Evolutionary conservation across 2,797 vertebrate genomes (phyloP).

Genomic region (Syngnathus acus): DNA sequence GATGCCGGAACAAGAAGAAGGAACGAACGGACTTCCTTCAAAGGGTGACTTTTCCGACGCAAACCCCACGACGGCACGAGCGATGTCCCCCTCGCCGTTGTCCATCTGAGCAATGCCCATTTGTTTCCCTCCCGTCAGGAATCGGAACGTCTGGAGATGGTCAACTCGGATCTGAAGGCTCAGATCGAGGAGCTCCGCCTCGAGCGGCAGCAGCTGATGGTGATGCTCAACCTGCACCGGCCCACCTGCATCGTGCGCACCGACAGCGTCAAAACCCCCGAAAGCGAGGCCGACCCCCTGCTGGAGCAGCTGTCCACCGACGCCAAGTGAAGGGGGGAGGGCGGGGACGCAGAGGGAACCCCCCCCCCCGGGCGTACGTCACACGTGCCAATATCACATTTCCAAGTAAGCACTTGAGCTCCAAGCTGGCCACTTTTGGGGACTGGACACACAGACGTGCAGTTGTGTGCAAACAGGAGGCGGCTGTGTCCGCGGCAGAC

Average conservation of each 20-base stretch:
- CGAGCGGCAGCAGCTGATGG: constrained; percentile 89
- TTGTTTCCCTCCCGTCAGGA: constrained; percentile 65
- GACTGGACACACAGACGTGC: too few species aligned
- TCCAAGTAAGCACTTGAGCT: constrained; percentile 60
- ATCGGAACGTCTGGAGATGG: constrained; percentile 88
- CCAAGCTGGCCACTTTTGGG: constrained; percentile 43
- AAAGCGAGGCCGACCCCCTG: constrained; percentile 78
- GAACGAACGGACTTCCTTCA: constrained; percentile 95
- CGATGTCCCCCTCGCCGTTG: too few species aligned
- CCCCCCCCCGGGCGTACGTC: background rate
- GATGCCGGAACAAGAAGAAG: constrained; percentile 97
- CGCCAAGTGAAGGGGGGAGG: constrained; percentile 47
- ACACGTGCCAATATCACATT: constrained; percentile 12
- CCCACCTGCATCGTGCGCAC: constrained; percentile 94
- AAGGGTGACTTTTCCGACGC: constrained; percentile 68
- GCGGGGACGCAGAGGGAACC: background rate
- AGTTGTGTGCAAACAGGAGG: constrained; percentile 43
- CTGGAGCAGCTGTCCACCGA: constrained; percentile 71
- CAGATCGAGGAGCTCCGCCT: constrained; percentile 92
- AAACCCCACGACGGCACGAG: too few species aligned
- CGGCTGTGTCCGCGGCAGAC: constrained; percentile 57
- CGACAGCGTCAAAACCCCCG: constrained; percentile 86
- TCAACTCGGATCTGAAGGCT: constrained; percentile 89
- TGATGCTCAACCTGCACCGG: constrained; percentile 90
- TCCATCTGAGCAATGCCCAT: background rate